Conservation (phyloP, 1,140 invertebrate species). For the Wiebesia pumilae region DNA sequence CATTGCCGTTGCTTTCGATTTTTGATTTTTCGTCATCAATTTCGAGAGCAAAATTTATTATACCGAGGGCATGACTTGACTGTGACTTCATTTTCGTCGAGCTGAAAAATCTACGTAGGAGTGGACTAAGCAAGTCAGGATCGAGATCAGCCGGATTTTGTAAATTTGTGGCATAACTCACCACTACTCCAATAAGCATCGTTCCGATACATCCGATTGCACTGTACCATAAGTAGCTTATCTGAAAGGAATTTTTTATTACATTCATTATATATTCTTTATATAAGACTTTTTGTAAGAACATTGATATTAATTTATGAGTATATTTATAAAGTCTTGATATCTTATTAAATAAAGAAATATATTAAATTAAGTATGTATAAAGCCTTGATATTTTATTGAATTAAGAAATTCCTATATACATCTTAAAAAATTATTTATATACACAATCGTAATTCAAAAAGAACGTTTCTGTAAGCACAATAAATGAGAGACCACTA, state of each 20-base stretch:
- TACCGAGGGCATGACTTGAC: conserved; percentile 60
- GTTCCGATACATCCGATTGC: conserved; percentile 84
- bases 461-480: too few species aligned
- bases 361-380: too few species aligned
- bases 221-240: conserved; percentile 88
- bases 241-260: conserved; percentile 66
- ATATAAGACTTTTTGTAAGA: too few species aligned
- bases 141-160: conserved; percentile 76
- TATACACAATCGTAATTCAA: too few species aligned
- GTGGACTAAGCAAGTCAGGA: conserved; percentile 76
- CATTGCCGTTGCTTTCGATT: conserved; percentile 45
- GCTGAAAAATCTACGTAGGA: conserved; percentile 67
- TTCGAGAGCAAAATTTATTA: conserved; percentile 70
- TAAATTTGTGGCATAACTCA: conserved; percentile 81
- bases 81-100: conserved; percentile 57
- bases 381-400: too few species aligned
- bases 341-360: too few species aligned
- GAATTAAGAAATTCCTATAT: too few species aligned
- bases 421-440: too few species aligned
- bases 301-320: too few species aligned
- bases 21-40: conserved; percentile 67
- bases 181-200: conserved; percentile 81
- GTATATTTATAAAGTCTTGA: too few species aligned
- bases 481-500: too few species aligned
- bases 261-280: too few species aligned